Evolutionary conservation across 1,140 invertebrate species (phyloP), one percentile per base, ranked within the genome.

Genomic region (Whitmania pigra): DNA sequence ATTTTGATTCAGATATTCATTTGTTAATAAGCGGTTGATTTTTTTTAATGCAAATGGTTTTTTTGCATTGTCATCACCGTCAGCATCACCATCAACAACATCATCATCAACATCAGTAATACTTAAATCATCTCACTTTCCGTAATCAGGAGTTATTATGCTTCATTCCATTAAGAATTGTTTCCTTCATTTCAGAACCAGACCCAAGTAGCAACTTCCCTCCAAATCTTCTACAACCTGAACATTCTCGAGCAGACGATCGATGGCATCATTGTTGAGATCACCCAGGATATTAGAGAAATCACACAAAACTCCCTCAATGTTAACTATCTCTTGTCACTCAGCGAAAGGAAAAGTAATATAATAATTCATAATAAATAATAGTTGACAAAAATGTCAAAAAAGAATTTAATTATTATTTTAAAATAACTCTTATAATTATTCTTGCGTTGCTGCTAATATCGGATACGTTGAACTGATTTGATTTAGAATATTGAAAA

Each of bases 141-240:
- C 11, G 11, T 9, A 2, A 63, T 11, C 40, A 1, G 17, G 11
- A 31, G 22, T 31, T 13, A 18, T 25, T 13, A 63, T n/a, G n/a
- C n/a, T 1, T 13, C 57, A 18, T 31, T 25, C 57, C 5, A 5
- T 25, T 13, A 63, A 9, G 6, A 63, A 22, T 7, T 7, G 4
- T 31, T 25, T 18, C 6, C 11, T 15, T 31, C 18, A n/a, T 25
- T 55, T 20, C 85, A 87, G 85, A 88, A 89, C 79, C 84, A 86
- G 74, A 83, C 83, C 31, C 87, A 89, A 72, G 88, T 89, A 29
- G 85, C 84, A 27, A 86, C 83, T 29, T 86, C 87, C 18, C 80
- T 89, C 15, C 86, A 89, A 82, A 88, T 90, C 31, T 89, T 89
- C 79, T 84, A 88, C 76, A 89, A 89, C 82, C 78, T 90, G 31